Evolutionary conservation across 2,888 invertebrate species (phyloP).

Genomic region (Druceiella hillmani): DNA sequence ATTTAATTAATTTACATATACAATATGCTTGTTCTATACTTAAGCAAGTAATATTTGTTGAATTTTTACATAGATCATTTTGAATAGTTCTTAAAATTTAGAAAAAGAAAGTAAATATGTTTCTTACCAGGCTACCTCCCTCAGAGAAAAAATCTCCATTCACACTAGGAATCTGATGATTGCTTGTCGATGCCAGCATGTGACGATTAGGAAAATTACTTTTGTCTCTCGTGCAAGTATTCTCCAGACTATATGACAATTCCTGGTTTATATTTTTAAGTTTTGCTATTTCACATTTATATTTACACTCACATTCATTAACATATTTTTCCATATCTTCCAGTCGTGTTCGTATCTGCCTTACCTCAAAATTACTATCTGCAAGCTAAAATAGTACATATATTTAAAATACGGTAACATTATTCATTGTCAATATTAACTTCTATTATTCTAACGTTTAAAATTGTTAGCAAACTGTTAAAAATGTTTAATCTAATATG

Average conservation of each 20-base stretch:
- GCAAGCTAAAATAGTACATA: slow-evolving; percentile 51
- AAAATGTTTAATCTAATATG: no score
- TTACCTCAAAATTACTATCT: slow-evolving; percentile 70
- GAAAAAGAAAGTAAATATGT: no score
- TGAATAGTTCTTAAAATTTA: no score
- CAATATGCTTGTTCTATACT: no score
- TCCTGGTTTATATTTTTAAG: slow-evolving; percentile 54
- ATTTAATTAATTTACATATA: no score
- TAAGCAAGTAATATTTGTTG: no score
- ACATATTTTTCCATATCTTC: slow-evolving; percentile 63
- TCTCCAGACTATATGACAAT: slow-evolving; percentile 24
- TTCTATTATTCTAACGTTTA: no score
- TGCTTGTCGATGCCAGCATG: slow-evolving; percentile 36
- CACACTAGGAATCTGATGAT: slow-evolving; percentile 42
- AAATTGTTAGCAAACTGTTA: no score
- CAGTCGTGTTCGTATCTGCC: slow-evolving; percentile 59
- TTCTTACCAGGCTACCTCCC: slow-evolving; percentile 55
- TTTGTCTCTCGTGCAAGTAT: slow-evolving; percentile 11
- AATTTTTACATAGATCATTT: no score
- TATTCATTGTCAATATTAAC: no score
- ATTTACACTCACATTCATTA: slow-evolving; percentile 54
- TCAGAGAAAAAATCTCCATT: slow-evolving; percentile 51
- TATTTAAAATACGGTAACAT: slow-evolving; percentile 4
- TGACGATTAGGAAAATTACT: no score
- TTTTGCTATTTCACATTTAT: slow-evolving; percentile 54